Evolutionary conservation across 2,797 vertebrate genomes (phyloP).

Genomic region (Leucoraja ocellata): DNA sequence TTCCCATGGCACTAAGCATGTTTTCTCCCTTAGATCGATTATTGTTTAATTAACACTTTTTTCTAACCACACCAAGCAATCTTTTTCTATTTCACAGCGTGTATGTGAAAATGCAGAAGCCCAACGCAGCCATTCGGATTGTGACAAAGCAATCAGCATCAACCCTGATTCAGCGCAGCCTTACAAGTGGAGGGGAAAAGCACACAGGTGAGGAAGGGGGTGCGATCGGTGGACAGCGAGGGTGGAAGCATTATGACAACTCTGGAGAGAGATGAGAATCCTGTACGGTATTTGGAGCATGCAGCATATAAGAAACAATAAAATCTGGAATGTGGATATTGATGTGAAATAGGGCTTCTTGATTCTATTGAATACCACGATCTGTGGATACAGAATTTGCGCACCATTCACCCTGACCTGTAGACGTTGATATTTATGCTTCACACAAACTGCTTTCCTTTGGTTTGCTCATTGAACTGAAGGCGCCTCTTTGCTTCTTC

Average conservation of each 20-base stretch:
- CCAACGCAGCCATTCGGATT: constrained; percentile 94
- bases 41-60: not conserved
- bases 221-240: no score
- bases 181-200: constrained; percentile 96
- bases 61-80: not conserved
- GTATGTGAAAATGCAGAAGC: constrained; percentile 84
- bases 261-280: not conserved
- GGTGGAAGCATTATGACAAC: no score
- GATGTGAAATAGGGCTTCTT: not conserved
- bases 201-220: constrained; percentile 67
- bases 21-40: not conserved
- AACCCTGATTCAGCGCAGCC: constrained; percentile 96
- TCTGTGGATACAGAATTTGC: no score
- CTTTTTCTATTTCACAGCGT: constrained; percentile 59
- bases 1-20: not conserved
- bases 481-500: no score
- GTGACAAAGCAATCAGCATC: constrained; percentile 88
- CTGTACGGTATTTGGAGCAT: not conserved
- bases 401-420: no score
- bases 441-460: no score
- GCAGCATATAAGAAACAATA: not conserved
- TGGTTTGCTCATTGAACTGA: no score
- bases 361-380: not conserved
- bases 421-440: no score
- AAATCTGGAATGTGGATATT: not conserved